These are phyloP conservation scores for Parnassius smintheus DNA, from an alignment of 2,888 invertebrate genomes.

Conservation along the genomic window DNA sequence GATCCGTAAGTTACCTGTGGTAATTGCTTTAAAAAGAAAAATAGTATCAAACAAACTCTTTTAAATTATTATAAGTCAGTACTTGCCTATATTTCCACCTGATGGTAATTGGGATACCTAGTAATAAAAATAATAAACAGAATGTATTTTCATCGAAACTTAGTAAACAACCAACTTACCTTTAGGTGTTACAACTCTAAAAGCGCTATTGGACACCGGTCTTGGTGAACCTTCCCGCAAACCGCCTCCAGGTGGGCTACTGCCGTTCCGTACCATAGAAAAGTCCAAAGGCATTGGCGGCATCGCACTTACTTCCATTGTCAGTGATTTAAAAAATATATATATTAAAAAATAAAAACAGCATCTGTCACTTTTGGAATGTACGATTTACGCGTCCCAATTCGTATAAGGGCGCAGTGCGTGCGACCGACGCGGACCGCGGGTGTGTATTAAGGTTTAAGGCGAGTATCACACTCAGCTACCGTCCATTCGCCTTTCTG, in stretches of 20 bases:
- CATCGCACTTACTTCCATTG: constrained; percentile 83
- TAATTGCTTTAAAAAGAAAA: too few species aligned
- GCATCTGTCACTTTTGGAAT: constrained; percentile 43
- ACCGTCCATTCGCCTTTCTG: constrained; percentile 53
- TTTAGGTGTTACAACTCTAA: constrained; percentile 85
- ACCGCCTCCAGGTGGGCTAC: constrained; percentile 55
- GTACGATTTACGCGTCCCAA: constrained; percentile 13
- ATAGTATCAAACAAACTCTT: too few species aligned
- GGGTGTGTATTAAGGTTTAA: constrained; percentile 72
- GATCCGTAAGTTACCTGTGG: too few species aligned
- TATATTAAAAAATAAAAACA: constrained; percentile 34
- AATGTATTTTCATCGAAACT: neutral
- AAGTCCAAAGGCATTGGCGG: constrained; percentile 85
- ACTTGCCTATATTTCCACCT: too few species aligned
- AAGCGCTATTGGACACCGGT: constrained; percentile 81
- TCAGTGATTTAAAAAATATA: constrained; percentile 43
- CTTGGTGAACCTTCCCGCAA: constrained; percentile 67
- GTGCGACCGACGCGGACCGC: constrained; percentile 70
- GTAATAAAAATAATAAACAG: too few species aligned
- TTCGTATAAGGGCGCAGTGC: constrained; percentile 43
- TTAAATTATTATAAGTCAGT: too few species aligned
- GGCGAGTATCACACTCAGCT: constrained; percentile 55
- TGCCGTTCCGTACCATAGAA: constrained; percentile 79
- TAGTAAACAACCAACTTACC: constrained; percentile 56
- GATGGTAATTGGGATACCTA: too few species aligned